Conservation (phyloP, 2,888 invertebrate genomes). For the Acanthopleura granulata region DNA sequence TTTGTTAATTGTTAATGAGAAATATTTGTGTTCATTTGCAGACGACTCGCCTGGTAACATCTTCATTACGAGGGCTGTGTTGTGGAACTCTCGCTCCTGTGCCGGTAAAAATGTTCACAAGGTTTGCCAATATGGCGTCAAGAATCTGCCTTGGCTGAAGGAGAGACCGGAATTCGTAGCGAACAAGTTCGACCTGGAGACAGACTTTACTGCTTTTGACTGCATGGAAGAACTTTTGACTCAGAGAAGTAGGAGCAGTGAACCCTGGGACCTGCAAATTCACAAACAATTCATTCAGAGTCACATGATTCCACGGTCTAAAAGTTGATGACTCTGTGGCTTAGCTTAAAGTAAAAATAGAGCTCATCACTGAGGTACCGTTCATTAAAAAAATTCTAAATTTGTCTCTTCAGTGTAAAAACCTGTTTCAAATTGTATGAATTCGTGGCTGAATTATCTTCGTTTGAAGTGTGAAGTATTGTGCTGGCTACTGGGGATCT, state of each 20-base stretch:
- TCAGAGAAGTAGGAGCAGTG: neutral
- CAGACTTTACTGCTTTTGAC: slow-evolving; percentile 56
- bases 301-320: neutral
- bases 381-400: too few relatives aligned
- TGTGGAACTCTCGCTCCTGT: slow-evolving; percentile 34
- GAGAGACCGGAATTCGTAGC: slow-evolving; percentile 55
- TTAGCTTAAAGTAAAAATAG: too few relatives aligned
- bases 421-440: too few relatives aligned
- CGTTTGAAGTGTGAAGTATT: too few relatives aligned
- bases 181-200: slow-evolving; percentile 63
- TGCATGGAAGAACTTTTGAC: slow-evolving; percentile 56
- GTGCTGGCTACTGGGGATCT: too few relatives aligned
- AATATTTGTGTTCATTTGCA: neutral
- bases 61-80: slow-evolving; percentile 1
- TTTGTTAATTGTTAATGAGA: too few relatives aligned
- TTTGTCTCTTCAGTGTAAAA: too few relatives aligned
- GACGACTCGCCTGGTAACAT: neutral
- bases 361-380: too few relatives aligned
- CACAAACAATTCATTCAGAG: neutral
- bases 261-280: slow-evolving; percentile 1
- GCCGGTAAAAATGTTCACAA: slow-evolving; percentile 37
- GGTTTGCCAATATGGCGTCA: slow-evolving; percentile 51
- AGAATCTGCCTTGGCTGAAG: slow-evolving; percentile 52
- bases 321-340: too few relatives aligned
- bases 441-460: too few relatives aligned